Evolutionary conservation across 2,113 vertebrate genomes (phyloP).

Genomic region (Ictidomys tridecemlineatus): DNA sequence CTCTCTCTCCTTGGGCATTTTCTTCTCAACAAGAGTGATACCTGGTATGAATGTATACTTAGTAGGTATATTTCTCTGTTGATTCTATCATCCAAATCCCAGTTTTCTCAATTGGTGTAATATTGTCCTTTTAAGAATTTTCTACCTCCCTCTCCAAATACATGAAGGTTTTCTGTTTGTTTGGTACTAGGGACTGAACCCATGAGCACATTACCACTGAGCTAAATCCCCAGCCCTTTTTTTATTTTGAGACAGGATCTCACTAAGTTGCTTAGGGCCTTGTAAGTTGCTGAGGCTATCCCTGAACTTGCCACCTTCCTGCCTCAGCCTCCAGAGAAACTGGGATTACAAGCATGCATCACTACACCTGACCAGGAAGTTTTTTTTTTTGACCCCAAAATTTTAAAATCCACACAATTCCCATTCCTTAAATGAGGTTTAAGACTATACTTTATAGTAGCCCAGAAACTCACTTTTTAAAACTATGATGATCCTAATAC

Average conservation of each 20-base stretch:
- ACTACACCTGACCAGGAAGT: too few relatives aligned
- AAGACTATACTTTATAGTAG: background rate
- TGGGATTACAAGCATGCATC: too few relatives aligned
- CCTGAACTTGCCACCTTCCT: too few relatives aligned
- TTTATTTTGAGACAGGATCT: too few relatives aligned
- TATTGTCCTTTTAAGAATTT: constrained; percentile 3
- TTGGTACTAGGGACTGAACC: background rate
- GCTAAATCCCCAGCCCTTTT: too few relatives aligned
- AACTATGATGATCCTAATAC: background rate
- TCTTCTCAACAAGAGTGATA: background rate
- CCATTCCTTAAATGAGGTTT: background rate
- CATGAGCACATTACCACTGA: background rate
- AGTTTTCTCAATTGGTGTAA: background rate
- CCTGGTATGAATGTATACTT: background rate
- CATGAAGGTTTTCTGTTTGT: background rate
- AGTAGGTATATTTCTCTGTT: constrained; percentile 9
- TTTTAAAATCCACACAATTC: constrained; percentile 25
- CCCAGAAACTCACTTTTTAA: constrained; percentile 11
- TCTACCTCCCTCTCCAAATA: background rate
- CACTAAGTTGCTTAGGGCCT: too few relatives aligned
- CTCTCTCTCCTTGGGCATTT: background rate
- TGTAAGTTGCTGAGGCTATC: too few relatives aligned
- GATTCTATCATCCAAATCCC: background rate
- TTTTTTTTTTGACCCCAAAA: background rate
- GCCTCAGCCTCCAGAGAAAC: too few relatives aligned